Evolutionary conservation across 2,888 invertebrate species (phyloP), one percentile per base, ranked within the genome.

Genomic region (Drosophila anomelani): DNA sequence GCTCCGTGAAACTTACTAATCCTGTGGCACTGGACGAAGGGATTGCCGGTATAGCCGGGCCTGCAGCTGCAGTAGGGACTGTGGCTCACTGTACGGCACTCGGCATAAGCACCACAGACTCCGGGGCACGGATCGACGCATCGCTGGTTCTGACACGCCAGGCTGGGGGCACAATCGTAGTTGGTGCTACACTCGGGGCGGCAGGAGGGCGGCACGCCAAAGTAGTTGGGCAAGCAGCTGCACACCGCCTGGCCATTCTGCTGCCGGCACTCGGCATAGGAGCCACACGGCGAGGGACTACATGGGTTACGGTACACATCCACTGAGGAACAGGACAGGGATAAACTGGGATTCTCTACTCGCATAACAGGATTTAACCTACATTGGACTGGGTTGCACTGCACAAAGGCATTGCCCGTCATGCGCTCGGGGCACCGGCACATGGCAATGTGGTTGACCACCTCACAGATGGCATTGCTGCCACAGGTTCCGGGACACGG

Each of bases 71-170:
- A 97, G 87, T 96, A 95, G 1, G 96, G 96, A 91, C 95, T 95
- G 89, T 97, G 97, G 90, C 96, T 96, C 5, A 96, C 94, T 23
- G 96, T 95, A 85, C 95, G 94, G 90, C 97, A 97, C 55, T 94
- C 91, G 9, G 97, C 95, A 84, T 94, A 93, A 10, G 95, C 91
- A 32, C 96, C 96, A 91, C 97, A 97, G 17, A 95, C 94, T 69
- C 96, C 96, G 51, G 94, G 94, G 84, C 96, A 97, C 20, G 97
- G 96, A 92, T 97, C 94, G 54, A 95, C 93, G 91, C 97, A 97
- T 93, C 95, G 96, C 85, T 96, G 96, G 91, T 96, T 96, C 82
- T 95, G 95, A 88, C 97, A 97, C 17, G 97, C 96, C 88, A 95
- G 94, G 78, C 95, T 95, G 39, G 95, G 93, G 9, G 95, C 93